Evolutionary conservation across 2,888 invertebrate genomes (phyloP).

Genomic region (Latrodectus hesperus): DNA sequence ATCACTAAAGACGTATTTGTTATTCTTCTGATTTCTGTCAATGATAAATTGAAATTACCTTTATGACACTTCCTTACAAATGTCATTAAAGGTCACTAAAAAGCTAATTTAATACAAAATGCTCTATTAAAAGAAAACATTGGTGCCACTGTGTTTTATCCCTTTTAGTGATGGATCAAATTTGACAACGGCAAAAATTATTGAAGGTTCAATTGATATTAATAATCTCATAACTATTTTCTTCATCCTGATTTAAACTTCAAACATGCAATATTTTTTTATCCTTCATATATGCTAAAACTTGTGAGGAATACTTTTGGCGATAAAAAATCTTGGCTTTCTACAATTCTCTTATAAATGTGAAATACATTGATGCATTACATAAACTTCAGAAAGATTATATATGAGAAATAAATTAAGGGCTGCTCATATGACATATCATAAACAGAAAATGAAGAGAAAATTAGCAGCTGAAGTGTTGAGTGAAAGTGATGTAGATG

Average conservation of each 20-base stretch:
- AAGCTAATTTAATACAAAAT: neutral
- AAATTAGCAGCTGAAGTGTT: neutral
- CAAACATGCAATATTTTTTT: neutral
- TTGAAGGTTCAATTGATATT: neutral
- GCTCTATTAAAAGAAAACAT: neutral
- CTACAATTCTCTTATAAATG: neutral
- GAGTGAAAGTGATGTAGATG: neutral
- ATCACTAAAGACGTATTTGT: too few species aligned
- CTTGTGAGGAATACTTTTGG: neutral
- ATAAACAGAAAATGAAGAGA: neutral
- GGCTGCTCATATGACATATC: neutral
- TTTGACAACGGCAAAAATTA: neutral
- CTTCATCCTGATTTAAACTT: neutral
- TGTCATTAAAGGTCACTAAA: neutral
- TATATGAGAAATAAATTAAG: neutral
- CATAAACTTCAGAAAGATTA: too few species aligned
- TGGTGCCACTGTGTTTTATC: neutral
- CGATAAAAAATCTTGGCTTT: neutral
- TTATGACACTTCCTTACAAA: neutral
- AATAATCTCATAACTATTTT: neutral
- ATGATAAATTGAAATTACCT: neutral
- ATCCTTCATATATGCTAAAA: neutral
- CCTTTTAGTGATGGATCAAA: neutral
- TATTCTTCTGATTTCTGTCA: slow-evolving; percentile 1
- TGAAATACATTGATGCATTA: too few species aligned